These are phyloP conservation scores for Hetaerina titia DNA, from an alignment of 2,888 invertebrate species.

Conservation along the genomic window DNA sequence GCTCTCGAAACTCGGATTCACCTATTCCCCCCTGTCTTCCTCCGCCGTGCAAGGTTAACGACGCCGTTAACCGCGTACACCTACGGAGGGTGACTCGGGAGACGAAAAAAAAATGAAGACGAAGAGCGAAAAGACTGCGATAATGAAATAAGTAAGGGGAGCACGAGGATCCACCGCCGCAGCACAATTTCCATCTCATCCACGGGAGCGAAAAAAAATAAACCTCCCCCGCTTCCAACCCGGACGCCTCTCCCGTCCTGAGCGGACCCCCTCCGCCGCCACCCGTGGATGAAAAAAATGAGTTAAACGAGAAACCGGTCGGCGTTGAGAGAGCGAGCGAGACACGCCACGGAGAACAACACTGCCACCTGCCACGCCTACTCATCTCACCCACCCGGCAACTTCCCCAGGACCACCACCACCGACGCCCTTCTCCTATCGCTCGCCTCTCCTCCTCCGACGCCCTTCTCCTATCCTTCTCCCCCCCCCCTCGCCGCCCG, in stretches of 20 bases:
- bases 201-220: slow-evolving; percentile 1
- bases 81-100: neutral
- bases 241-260: neutral
- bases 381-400: neutral
- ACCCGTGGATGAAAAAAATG: neutral
- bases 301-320: neutral
- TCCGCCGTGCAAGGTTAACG: neutral
- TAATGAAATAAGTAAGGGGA: neutral
- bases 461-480: neutral
- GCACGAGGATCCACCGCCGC: too few species aligned
- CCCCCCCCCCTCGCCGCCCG: neutral
- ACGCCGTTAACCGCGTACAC: neutral
- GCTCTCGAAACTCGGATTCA: neutral
- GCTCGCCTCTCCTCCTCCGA: neutral
- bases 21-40: neutral
- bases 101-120: neutral
- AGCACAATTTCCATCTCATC: slow-evolving; percentile 6
- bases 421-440: neutral
- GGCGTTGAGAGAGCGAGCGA: neutral
- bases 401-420: neutral
- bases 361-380: slow-evolving; percentile 13
- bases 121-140: neutral
- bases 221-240: neutral
- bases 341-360: neutral
- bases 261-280: neutral